phyloP scores from a whole-genome alignment of 2,797 vertebrate genomes.

The Lagorchestes hirsutus region DNA sequence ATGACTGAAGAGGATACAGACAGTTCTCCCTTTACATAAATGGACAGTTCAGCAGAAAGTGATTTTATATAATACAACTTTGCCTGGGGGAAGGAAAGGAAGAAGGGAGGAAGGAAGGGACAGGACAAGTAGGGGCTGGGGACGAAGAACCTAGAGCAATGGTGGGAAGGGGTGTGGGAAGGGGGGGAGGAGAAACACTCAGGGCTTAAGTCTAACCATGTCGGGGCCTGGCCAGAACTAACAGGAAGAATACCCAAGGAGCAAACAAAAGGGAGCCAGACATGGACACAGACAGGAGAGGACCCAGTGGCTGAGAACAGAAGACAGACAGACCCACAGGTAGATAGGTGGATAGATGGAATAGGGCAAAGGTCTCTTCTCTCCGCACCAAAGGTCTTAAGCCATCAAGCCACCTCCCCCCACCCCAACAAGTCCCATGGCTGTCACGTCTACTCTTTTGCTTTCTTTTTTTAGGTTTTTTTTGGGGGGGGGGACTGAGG shows the following conservation, averaged over 20 bases:
- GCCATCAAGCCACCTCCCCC: too few relatives aligned
- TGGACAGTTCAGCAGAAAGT: background rate
- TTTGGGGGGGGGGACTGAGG: too few relatives aligned
- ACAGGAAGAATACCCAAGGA: background rate
- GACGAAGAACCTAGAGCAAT: background rate
- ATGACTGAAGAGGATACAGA: background rate
- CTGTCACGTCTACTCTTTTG: background rate
- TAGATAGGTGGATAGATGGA: background rate
- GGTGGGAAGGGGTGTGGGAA: too few relatives aligned
- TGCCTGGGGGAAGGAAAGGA: background rate
- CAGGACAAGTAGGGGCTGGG: background rate
- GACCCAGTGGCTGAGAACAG: background rate
- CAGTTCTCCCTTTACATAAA: background rate
- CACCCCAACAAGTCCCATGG: too few relatives aligned
- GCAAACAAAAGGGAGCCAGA: background rate
- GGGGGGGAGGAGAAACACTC: background rate
- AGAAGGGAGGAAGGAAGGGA: background rate
- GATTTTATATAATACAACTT: too few relatives aligned
- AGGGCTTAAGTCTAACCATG: background rate
- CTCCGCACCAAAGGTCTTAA: background rate
- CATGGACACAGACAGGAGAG: background rate
- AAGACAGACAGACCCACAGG: background rate
- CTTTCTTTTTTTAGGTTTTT: background rate
- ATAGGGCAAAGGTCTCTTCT: background rate
- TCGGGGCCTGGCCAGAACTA: background rate